phyloP scores from a whole-genome alignment of 2,797 vertebrate species.

The Typhlichthys eigenmanni region DNA sequence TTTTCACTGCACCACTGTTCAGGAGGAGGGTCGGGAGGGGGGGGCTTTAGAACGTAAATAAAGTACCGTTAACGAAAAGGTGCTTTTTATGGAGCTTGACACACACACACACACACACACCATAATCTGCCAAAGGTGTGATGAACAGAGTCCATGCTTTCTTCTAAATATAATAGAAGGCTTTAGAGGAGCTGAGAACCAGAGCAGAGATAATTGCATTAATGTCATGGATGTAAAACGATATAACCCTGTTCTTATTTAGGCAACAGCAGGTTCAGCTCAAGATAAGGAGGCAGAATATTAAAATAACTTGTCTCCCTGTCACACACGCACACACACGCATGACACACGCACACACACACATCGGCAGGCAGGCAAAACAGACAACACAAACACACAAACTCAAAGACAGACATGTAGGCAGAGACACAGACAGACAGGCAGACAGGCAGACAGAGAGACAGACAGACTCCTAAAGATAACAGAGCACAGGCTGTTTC shows the following conservation, averaged over 20 bases:
- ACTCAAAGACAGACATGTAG: conserved; percentile 6
- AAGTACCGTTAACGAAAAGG: no score
- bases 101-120: neutral
- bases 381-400: no score
- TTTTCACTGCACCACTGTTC: conserved; percentile 55
- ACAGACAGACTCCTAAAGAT: conserved; percentile 8
- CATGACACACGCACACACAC: neutral
- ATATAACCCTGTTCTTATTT: neutral
- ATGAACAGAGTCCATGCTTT: no score
- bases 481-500: conserved; percentile 13
- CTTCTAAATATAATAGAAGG: no score
- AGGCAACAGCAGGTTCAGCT: neutral
- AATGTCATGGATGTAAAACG: conserved; percentile 25
- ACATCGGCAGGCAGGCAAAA: no score
- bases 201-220: conserved; percentile 33
- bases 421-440: neutral
- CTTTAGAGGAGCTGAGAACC: conserved; percentile 14
- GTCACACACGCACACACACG: conserved; percentile 22
- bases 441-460: neutral
- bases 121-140: no score
- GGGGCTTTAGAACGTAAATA: no score
- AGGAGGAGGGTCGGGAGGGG: neutral
- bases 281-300: neutral
- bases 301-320: conserved; percentile 26
- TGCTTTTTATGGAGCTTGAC: neutral